Conservation (phyloP, 2,888 invertebrate species). For the Nasonia oneida region DNA sequence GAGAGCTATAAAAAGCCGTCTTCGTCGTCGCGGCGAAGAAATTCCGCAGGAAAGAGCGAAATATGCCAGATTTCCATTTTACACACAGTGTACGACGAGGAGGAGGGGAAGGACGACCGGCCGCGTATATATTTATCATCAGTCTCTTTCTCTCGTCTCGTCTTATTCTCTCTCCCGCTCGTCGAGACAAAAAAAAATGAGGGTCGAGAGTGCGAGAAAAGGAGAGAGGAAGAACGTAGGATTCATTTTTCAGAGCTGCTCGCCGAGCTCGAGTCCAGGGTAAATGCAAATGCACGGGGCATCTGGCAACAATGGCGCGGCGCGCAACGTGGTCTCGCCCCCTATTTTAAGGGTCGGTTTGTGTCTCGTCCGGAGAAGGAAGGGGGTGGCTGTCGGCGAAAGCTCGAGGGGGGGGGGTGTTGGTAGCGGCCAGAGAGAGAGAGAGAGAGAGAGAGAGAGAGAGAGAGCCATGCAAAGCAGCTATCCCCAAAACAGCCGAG, state of each 20-base stretch:
- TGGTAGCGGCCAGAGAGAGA: slow-evolving; percentile 25
- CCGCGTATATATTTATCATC: slow-evolving; percentile 55
- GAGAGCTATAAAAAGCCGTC: slow-evolving; percentile 3
- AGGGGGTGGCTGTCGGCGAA: slow-evolving; percentile 39
- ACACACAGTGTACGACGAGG: slow-evolving; percentile 4
- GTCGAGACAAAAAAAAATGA: neutral
- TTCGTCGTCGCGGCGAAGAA: neutral
- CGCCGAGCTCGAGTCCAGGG: slow-evolving; percentile 4
- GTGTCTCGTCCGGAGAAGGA: slow-evolving; percentile 55
- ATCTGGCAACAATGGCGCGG: slow-evolving; percentile 80
- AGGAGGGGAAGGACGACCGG: neutral
- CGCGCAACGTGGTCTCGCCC: slow-evolving; percentile 67
- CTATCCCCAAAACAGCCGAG: slow-evolving; percentile 65
- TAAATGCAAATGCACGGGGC: slow-evolving; percentile 77
- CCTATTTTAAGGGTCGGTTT: slow-evolving; percentile 79
- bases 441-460: slow-evolving; percentile 51
- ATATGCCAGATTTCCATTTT: slow-evolving; percentile 60
- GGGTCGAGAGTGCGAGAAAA: slow-evolving; percentile 28
- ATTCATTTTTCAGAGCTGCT: slow-evolving; percentile 77
- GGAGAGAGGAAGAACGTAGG: neutral
- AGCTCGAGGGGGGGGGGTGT: neutral
- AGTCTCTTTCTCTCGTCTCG: neutral
- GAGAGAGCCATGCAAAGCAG: slow-evolving; percentile 76
- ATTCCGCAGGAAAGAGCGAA: slow-evolving; percentile 42
- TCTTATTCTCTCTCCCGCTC: slow-evolving; percentile 8